Conservation (phyloP, 35 echinoderm and acorn worm species). For the Heliocidaris tuberculata region DNA sequence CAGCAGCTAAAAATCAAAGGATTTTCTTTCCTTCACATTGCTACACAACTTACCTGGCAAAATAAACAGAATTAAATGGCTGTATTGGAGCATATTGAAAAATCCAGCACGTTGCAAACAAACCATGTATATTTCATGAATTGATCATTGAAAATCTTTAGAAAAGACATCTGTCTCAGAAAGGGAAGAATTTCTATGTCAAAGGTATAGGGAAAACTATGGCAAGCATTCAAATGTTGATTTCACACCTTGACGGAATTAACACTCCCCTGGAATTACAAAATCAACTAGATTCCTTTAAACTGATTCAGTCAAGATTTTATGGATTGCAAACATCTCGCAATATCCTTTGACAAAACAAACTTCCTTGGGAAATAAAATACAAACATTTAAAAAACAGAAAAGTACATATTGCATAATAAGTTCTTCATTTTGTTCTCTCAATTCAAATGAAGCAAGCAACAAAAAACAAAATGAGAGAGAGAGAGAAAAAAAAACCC, state of each 20-base stretch:
- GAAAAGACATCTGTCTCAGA: neutral
- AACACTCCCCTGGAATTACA: too few species aligned
- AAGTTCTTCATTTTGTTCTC: neutral
- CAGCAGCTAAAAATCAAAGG: neutral
- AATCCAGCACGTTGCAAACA: neutral
- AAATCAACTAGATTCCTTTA: too few species aligned
- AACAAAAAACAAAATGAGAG: neutral
- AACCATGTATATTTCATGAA: neutral
- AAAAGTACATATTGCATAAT: neutral
- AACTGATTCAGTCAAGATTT: too few species aligned
- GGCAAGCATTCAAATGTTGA: neutral
- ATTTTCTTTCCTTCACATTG: neutral
- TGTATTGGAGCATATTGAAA: neutral
- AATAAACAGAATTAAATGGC: neutral
- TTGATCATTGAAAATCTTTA: neutral
- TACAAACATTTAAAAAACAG: neutral
- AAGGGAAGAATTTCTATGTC: neutral
- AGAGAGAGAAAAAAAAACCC: neutral
- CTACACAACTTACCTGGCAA: neutral
- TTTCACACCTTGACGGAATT: too few species aligned
- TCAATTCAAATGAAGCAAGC: neutral
- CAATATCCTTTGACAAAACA: too few species aligned
- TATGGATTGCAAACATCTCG: too few species aligned
- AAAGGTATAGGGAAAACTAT: neutral
- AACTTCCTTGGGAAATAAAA: neutral